Evolutionary conservation across 2,888 invertebrate species (phyloP).

Genomic region (Mimas tiliae): DNA sequence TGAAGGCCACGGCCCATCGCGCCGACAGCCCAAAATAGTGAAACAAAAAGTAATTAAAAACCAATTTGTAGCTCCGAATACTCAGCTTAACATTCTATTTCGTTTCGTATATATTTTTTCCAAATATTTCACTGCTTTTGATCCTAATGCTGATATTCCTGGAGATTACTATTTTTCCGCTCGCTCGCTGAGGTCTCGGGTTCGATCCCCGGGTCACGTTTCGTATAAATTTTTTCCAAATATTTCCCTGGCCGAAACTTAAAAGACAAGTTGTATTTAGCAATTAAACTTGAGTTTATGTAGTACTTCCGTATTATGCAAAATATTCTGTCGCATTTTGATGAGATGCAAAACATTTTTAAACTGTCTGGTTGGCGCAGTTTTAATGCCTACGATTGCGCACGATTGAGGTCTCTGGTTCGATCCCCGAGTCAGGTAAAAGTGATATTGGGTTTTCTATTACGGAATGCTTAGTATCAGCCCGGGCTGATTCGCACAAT

Average conservation of each 20-base stretch:
- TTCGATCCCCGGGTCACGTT: too few species aligned
- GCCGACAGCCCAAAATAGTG: slow-evolving; percentile 10
- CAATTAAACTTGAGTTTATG: slow-evolving; percentile 8
- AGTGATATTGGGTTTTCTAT: too few species aligned
- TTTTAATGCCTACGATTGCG: too few species aligned
- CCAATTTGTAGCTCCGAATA: slow-evolving; percentile 12
- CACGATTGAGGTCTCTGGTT: too few species aligned
- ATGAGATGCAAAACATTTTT: not conserved
- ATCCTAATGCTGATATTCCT: too few species aligned
- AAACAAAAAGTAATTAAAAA: slow-evolving; percentile 21
- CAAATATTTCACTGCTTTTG: slow-evolving; percentile 18
- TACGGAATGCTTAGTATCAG: too few species aligned
- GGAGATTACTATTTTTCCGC: too few species aligned
- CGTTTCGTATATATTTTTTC: slow-evolving; percentile 14
- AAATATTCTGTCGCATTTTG: not conserved
- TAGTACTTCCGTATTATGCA: slow-evolving; percentile 4
- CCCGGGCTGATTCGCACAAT: too few species aligned
- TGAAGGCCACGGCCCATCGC: not conserved
- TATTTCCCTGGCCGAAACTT: not conserved
- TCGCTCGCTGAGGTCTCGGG: too few species aligned
- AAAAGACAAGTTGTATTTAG: slow-evolving; percentile 5
- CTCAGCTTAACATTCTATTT: not conserved
- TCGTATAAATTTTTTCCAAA: slow-evolving; percentile 16
- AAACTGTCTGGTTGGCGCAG: too few species aligned
- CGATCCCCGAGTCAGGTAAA: too few species aligned